Evolutionary conservation across 2,113 vertebrate species (phyloP), one percentile per base, ranked within the genome.

Genomic region (Dascyllus trimaculatus): DNA sequence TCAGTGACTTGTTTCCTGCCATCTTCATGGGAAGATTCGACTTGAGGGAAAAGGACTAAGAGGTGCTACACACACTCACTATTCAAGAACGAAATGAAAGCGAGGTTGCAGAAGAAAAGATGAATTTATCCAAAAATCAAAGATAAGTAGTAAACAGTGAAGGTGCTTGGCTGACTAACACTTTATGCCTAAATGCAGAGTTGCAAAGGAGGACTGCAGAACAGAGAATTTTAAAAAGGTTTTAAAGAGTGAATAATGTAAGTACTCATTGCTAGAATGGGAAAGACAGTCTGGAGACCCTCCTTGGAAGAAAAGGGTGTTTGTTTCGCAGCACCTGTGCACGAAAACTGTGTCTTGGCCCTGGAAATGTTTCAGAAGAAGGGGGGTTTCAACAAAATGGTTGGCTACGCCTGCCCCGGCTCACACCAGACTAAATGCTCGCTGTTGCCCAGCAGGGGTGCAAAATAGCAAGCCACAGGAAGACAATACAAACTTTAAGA

Each of bases 221-320:
- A 71, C 11, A 56, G 46, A 71, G 65, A 56, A 43, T 13, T 38
- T 60, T 45, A 71, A 70, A 9, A 24, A 61, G 72, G 58, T 80
- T 72, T 68, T 54, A 52, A n/a, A 45, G 40, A 25, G 11, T 51
- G 67, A 67, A 79, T 72, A 77, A 76, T 76, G 82, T 58, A 59
- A 19, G 40, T 62, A 63, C 51, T 71, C 71, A 61, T 43, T 29
- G 66, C 19, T 45, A 35, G 18, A 52, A 77, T 72, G 38, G 72
- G 56, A 81, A 53, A 67, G 53, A 71, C n/a, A 58, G 66, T 64
- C 38, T 2, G 0, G 18, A 77, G 38, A 67, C 54, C 67, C 60
- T 62, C 60, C 40, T 53, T 58, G 57, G 56, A 68, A 67, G 62
- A 66, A 53, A 45, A 25, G 26, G 8, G 32, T 35, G 32, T 35